Conservation (phyloP, 2,888 invertebrate species). For the Alcis repandata region DNA sequence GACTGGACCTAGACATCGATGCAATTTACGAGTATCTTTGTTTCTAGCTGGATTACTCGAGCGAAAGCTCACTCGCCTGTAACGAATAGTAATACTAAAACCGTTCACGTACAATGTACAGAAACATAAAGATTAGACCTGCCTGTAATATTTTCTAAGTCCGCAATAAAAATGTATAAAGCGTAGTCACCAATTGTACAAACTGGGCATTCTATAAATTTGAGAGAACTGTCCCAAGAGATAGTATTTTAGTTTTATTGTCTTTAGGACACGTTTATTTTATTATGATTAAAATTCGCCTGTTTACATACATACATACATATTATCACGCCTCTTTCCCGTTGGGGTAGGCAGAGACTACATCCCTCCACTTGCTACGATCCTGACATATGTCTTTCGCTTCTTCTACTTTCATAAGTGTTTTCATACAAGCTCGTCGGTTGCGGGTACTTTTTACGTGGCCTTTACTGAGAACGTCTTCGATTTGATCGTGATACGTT, state of each 20-base stretch:
- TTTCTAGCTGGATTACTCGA: not conserved
- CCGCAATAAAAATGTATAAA: slow-evolving; percentile 27
- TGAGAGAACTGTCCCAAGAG: slow-evolving; percentile 9
- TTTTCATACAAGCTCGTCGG: too few relatives aligned
- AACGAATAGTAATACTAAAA: slow-evolving; percentile 15
- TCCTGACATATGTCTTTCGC: too few relatives aligned
- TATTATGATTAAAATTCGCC: slow-evolving; percentile 24
- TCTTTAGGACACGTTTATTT: slow-evolving; percentile 15
- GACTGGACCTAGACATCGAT: not conserved
- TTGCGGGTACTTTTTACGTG: too few relatives aligned
- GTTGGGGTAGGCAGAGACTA: too few relatives aligned
- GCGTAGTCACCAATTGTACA: slow-evolving; percentile 28
- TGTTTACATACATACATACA: too few relatives aligned
- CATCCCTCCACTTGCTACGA: too few relatives aligned
- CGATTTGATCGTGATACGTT: too few relatives aligned
- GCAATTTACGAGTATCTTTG: not conserved
- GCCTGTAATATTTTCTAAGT: slow-evolving; percentile 20
- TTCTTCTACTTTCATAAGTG: too few relatives aligned
- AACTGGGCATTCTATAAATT: slow-evolving; percentile 27
- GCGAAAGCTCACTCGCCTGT: not conserved
- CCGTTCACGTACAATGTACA: slow-evolving; percentile 24
- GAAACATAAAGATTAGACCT: slow-evolving; percentile 21
- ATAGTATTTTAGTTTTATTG: slow-evolving; percentile 25
- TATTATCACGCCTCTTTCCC: too few relatives aligned
- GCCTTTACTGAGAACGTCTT: too few relatives aligned